Percentiles rank a stretch among this genome's conserved stretches.
Evolutionary conservation across 2,113 vertebrate genomes (phyloP).

Genomic region (Murina feae): DNA sequence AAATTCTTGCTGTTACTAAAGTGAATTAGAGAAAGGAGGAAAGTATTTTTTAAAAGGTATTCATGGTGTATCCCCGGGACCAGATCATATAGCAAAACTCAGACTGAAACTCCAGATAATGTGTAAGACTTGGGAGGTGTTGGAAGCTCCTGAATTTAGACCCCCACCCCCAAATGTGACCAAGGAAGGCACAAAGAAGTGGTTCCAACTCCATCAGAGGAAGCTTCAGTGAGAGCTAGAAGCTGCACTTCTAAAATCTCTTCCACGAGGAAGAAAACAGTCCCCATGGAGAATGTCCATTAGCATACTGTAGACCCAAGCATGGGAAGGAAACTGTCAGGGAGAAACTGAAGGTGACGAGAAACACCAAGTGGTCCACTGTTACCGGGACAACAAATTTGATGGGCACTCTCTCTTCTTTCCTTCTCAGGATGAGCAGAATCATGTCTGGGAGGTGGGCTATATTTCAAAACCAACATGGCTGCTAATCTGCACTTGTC

Average conservation of each 20-base stretch:
- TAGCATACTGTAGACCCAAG: background rate
- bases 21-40: slow-evolving; percentile 14
- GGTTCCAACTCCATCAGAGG: background rate
- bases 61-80: background rate
- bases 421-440: background rate
- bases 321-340: background rate
- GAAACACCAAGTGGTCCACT: background rate
- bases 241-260: background rate
- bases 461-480: background rate
- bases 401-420: background rate
- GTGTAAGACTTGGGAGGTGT: background rate
- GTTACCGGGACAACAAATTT: background rate
- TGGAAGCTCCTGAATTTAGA: background rate
- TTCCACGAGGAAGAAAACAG: background rate
- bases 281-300: background rate
- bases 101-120: background rate
- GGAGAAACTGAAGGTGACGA: background rate
- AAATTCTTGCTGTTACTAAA: slow-evolving; percentile 19
- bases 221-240: background rate
- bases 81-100: background rate
- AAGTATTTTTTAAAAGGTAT: background rate
- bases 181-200: background rate
- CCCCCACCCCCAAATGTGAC: background rate
- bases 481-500: background rate
- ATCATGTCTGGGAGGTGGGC: background rate